Base-by-base conservation (phyloP, 2,113 vertebrate genomes). In the Nycticorax nycticorax region DNA sequence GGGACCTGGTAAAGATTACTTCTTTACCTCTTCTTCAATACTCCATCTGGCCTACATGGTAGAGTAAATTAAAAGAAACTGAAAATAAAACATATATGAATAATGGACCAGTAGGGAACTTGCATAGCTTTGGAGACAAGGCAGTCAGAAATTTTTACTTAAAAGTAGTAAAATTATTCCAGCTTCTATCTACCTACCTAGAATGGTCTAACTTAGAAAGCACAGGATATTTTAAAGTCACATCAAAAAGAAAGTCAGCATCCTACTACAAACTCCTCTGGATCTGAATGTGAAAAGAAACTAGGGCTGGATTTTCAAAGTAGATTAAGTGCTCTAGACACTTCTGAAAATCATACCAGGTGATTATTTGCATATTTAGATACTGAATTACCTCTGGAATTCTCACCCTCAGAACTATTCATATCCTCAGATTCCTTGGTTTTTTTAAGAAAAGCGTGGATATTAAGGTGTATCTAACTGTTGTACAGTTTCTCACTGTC, bases 341-440 rank as follows among this genome's bases (percentile, higher is more conserved):
- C 9, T 69, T 71, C 56, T 53, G 47, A 92, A 89, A 73, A 77
- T 67, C 14, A 33, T 37, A 18, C 5, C 21, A 21, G 20, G 33
- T 84, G 35, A 33, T 80, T 35, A 48, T 91, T 66, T 91, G 16
- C 9, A 9, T 89, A 28, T 62, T 89, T 55, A 19, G 32, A n/a
- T 43, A 21, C 10, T 67, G 56, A 47, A 60, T 47, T 64, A 52
- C 8, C 69, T 85, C 26, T 90, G 74, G 57, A 85, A 85, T 28
- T 50, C 15, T 88, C 14, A 12, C 37, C 23, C 47, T 47, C 35
- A 37, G 15, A 66, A 26, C 19, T 32, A 24, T 28, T 74, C 4
- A 3, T 64, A 23, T 18, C 20, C 32, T 63, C 45, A 0, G 0
- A 33, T 57, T 78, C 19, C 24, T n/a, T 28, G 26, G 0, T 11